Conservation (phyloP, 2,888 invertebrate genomes). For the Drosophila trichaetosa region DNA sequence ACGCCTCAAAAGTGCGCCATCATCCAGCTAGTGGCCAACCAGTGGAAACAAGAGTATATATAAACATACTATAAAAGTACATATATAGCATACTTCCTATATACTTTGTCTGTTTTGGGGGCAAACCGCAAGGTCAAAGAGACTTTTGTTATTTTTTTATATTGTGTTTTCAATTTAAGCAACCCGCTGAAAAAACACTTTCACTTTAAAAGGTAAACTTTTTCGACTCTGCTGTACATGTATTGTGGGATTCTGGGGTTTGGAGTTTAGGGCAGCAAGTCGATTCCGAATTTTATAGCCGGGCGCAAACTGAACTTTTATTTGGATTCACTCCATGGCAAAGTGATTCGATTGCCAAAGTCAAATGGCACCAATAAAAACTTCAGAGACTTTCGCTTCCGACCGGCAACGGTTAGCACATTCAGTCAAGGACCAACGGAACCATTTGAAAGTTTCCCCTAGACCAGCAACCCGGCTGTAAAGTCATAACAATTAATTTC, state of each 20-base stretch:
- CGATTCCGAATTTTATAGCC: constrained; percentile 45
- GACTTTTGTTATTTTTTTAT: constrained; percentile 52
- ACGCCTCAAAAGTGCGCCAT: constrained; percentile 48
- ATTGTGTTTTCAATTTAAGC: constrained; percentile 55
- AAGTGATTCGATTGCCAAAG: constrained; percentile 68
- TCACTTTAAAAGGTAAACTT: constrained; percentile 68
- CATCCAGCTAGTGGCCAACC: constrained; percentile 37
- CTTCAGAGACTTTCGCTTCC: constrained; percentile 58
- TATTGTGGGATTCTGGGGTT: not conserved
- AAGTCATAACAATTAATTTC: constrained; percentile 62
- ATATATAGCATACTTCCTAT: not conserved
- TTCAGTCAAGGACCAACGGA: constrained; percentile 45
- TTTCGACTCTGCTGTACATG: not conserved
- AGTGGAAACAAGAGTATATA: constrained; percentile 6
- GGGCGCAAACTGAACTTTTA: constrained; percentile 44
- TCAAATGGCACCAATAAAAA: constrained; percentile 73
- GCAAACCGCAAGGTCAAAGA: constrained; percentile 64
- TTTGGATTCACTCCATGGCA: constrained; percentile 42
- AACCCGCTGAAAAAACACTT: constrained; percentile 38
- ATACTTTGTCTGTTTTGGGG: constrained; percentile 10
- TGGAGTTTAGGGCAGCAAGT: not conserved
- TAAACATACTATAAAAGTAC: constrained; percentile 1
- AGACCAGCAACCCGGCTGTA: constrained; percentile 32
- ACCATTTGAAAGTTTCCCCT: constrained; percentile 39
- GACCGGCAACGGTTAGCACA: constrained; percentile 32